Base-by-base conservation (phyloP, 2,113 vertebrate genomes). In the Callopanchax toddi region DNA sequence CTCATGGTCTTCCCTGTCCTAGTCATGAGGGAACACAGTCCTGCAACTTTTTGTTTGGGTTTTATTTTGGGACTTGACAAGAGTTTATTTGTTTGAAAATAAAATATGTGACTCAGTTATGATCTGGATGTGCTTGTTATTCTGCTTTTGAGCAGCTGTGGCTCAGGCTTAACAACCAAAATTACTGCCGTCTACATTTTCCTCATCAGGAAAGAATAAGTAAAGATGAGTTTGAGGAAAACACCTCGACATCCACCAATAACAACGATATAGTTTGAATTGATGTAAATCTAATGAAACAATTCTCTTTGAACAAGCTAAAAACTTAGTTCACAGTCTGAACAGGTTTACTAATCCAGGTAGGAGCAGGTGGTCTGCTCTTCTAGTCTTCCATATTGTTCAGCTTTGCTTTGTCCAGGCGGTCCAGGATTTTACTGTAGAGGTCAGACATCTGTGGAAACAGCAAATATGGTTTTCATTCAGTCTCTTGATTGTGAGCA, bases 101-200 rank as follows among this genome's bases (percentile, higher is more conserved):
- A 93, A 93, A 93, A 92, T 91, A 89, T 92, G 91, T 93, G 92
- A 91, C 88, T 92, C 90, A 87, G 90, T 90, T 91, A 91, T 83
- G 65, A 90, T 88, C 86, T 89, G 63, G 77, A 89, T 77, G 86
- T 84, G 68, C 85, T 85, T 80, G 59, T 89, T 86, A 66, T 87
- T 80, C 64, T 37, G 51, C 55, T 67, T n/a, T 74, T 34, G 26
- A 74, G 11, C 51, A 11, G 55, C 29, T 64, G 59, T 74, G 39
- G 55, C 11, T 53, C n/a, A 11, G 42, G 42, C 20, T 13, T 37
- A 9, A 11, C 22, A 39, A n/a, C 17, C 26, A 16, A 3, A 39
- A 20, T 21, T 26, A 17, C 2, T 20, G 26, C 10, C 49, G 40
- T 37, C 8, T 9, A 5, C 9, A 17, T 8, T 17, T 40, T 34